Conservation (phyloP, 2,113 vertebrate species). For the Todiramphus saurophagus region DNA sequence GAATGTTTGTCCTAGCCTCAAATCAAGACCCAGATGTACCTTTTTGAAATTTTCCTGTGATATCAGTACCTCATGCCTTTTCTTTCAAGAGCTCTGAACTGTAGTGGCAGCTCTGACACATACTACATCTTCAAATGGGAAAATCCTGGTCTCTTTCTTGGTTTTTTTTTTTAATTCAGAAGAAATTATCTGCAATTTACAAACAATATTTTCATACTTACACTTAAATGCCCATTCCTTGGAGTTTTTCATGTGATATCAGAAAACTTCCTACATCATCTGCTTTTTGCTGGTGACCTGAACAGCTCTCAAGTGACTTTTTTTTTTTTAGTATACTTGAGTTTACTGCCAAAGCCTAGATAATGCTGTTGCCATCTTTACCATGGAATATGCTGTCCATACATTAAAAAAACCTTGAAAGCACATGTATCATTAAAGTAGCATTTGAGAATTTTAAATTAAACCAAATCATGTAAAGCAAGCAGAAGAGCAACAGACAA, state of each 20-base stretch:
- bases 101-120: not conserved
- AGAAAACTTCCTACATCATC: not conserved
- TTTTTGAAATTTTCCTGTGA: not conserved
- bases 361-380: not conserved
- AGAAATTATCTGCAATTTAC: not conserved
- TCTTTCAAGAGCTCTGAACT: not conserved
- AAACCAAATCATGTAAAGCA: not conserved
- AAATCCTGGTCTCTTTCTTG: not conserved
- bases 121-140: not conserved
- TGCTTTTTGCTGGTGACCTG: not conserved
- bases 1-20: not conserved
- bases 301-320: not conserved
- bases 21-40: not conserved
- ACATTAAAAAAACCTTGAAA: not conserved
- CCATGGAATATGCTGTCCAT: not conserved
- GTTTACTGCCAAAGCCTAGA: not conserved
- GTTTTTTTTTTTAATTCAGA: not conserved
- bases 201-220: not conserved
- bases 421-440: not conserved
- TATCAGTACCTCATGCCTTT: not conserved
- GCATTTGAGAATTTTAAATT: not conserved
- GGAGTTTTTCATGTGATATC: not conserved
- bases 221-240: not conserved
- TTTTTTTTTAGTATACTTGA: not conserved
- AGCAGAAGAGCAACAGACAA: not conserved